These are phyloP conservation scores for Hucho hucho DNA, from an alignment of 2,113 vertebrate genomes.

Conservation along the genomic window DNA sequence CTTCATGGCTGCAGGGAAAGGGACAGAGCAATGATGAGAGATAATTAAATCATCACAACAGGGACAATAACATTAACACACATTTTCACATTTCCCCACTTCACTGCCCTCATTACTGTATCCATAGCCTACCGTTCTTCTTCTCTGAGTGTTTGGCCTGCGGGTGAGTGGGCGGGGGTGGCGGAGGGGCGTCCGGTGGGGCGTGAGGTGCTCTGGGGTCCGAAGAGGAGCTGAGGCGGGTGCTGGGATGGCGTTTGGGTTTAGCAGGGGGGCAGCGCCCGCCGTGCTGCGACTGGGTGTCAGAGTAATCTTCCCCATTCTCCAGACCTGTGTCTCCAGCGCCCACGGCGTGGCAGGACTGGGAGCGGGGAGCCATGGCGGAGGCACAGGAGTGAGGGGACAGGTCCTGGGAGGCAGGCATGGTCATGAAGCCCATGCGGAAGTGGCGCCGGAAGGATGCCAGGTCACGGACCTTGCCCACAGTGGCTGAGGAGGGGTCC, in stretches of 20 bases:
- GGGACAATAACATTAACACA: not conserved
- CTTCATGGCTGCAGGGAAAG: slow-evolving; percentile 70
- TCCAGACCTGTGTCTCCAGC: slow-evolving; percentile 78
- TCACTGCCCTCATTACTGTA: not conserved
- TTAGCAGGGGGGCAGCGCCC: slow-evolving; percentile 82
- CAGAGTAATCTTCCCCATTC: slow-evolving; percentile 74
- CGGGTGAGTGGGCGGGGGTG: slow-evolving; percentile 56
- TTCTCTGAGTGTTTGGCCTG: slow-evolving; percentile 74
- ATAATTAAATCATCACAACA: not conserved
- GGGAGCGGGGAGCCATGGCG: slow-evolving; percentile 88
- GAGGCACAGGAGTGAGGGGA: slow-evolving; percentile 86
- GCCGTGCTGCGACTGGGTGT: slow-evolving; percentile 68
- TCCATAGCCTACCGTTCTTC: slow-evolving; percentile 65
- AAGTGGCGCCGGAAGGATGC: slow-evolving; percentile 89
- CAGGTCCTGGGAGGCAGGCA: slow-evolving; percentile 92
- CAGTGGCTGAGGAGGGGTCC: slow-evolving; percentile 72
- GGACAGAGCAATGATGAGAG: slow-evolving; percentile 18
- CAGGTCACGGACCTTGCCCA: slow-evolving; percentile 82
- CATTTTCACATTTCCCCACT: too few species aligned
- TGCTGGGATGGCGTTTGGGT: slow-evolving; percentile 88
- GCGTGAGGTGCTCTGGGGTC: slow-evolving; percentile 53
- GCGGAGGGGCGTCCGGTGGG: slow-evolving; percentile 63
- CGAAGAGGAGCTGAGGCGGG: slow-evolving; percentile 82
- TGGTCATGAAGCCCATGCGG: slow-evolving; percentile 94
- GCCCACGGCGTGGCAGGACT: slow-evolving; percentile 89